Conservation (phyloP, 2,888 invertebrate species). For the Rutpela maculata region DNA sequence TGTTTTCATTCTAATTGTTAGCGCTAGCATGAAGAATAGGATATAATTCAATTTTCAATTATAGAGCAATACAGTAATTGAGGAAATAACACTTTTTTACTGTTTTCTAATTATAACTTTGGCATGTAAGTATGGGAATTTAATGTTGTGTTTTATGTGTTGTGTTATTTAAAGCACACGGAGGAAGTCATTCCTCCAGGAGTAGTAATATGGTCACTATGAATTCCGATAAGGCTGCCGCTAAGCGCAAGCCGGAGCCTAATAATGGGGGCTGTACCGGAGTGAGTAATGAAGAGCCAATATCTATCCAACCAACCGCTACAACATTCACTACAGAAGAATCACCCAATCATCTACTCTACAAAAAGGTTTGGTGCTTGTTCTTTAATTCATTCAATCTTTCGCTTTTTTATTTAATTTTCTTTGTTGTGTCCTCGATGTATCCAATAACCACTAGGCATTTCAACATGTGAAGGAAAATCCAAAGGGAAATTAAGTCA, state of each 20-base stretch:
- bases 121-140: slow-evolving; percentile 25
- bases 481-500: neutral
- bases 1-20: slow-evolving; percentile 4
- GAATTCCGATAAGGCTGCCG: slow-evolving; percentile 80
- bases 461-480: neutral
- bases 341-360: slow-evolving; percentile 91
- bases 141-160: slow-evolving; percentile 38
- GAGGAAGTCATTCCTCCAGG: slow-evolving; percentile 66
- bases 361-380: slow-evolving; percentile 81
- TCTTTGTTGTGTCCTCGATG: neutral
- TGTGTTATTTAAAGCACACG: slow-evolving; percentile 58
- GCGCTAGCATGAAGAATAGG: slow-evolving; percentile 12
- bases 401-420: neutral
- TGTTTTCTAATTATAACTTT: slow-evolving; percentile 25
- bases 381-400: slow-evolving; percentile 1
- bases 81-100: slow-evolving; percentile 26
- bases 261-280: slow-evolving; percentile 72
- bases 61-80: slow-evolving; percentile 7
- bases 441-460: neutral
- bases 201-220: slow-evolving; percentile 79
- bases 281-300: slow-evolving; percentile 68
- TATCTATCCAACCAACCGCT: slow-evolving; percentile 61
- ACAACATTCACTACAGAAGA: slow-evolving; percentile 76
- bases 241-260: slow-evolving; percentile 77
- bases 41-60: slow-evolving; percentile 11